A percentile compares a stretch with the other conserved stretches of the same genome.
Evolutionary conservation across 2,888 invertebrate species (phyloP).

Genomic region (Scaptomyza polygonia): DNA sequence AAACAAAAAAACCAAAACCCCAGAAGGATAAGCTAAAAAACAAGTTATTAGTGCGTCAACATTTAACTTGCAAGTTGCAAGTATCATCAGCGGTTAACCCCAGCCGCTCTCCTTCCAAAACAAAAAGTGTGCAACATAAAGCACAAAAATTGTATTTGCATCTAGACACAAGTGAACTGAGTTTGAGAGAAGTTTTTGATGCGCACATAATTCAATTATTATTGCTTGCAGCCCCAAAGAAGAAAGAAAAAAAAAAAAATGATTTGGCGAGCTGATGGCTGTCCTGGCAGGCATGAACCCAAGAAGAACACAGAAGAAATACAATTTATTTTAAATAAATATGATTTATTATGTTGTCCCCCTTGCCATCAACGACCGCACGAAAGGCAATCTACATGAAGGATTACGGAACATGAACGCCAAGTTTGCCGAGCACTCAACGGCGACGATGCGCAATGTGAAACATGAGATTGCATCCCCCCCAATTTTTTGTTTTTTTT

Average conservation of each 20-base stretch:
- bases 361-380: slow-evolving; percentile 5
- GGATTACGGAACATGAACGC: slow-evolving; percentile 57
- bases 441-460: slow-evolving; percentile 45
- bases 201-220: slow-evolving; percentile 74
- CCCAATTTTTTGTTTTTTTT: neutral
- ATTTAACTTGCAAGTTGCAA: slow-evolving; percentile 41
- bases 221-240: slow-evolving; percentile 50
- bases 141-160: slow-evolving; percentile 34
- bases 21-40: slow-evolving; percentile 3
- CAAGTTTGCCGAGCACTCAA: slow-evolving; percentile 67
- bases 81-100: slow-evolving; percentile 23
- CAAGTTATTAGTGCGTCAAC: slow-evolving; percentile 27
- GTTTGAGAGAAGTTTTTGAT: slow-evolving; percentile 40
- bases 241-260: too few relatives aligned
- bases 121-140: slow-evolving; percentile 31
- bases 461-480: slow-evolving; percentile 41
- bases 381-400: slow-evolving; percentile 62
- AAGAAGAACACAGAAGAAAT: slow-evolving; percentile 28
- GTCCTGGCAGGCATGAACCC: slow-evolving; percentile 6
- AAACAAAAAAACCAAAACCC: too few relatives aligned
- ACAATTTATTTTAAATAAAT: slow-evolving; percentile 78
- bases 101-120: neutral
- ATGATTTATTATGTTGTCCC: slow-evolving; percentile 71
- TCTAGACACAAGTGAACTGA: slow-evolving; percentile 17
- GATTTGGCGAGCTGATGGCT: slow-evolving; percentile 36